Evolutionary conservation across 2,888 invertebrate species (phyloP).

Genomic region (Antitype chi): DNA sequence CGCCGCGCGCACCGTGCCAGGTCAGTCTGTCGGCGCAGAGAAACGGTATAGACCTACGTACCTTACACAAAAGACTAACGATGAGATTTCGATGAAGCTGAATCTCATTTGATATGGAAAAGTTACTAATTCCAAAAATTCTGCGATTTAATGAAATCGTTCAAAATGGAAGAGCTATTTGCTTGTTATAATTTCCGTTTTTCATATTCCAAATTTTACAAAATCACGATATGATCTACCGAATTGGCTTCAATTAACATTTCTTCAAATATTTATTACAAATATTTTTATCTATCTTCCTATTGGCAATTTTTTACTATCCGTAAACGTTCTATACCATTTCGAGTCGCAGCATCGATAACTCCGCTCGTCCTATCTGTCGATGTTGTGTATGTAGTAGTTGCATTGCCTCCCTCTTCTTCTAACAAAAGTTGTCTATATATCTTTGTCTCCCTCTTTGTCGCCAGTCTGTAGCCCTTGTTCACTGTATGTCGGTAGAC

Average conservation of each 20-base stretch:
- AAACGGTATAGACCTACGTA: conserved; percentile 84
- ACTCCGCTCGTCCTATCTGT: conserved; percentile 87
- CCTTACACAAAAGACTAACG: conserved; percentile 12
- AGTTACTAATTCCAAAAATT: background rate
- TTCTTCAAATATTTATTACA: conserved; percentile 59
- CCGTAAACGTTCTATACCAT: conserved; percentile 82
- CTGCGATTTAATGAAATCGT: background rate
- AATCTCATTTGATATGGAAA: conserved; percentile 10
- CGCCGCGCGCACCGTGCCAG: conserved; percentile 87
- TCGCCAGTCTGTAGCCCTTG: conserved; percentile 86
- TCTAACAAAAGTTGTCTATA: conserved; percentile 84
- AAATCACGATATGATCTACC: conserved; percentile 34
- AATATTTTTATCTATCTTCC: conserved; percentile 55
- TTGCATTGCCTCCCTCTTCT: conserved; percentile 89
- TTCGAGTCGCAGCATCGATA: conserved; percentile 84
- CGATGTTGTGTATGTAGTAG: conserved; percentile 90
- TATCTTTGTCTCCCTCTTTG: conserved; percentile 85
- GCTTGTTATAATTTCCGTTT: conserved; percentile 9
- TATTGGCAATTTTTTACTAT: conserved; percentile 61
- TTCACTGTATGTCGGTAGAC: conserved; percentile 87
- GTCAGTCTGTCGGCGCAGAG: conserved; percentile 87
- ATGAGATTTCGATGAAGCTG: conserved; percentile 25
- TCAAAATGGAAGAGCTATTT: conserved; percentile 26
- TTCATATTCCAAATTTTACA: conserved; percentile 35
- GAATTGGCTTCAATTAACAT: conserved; percentile 52